phyloP scores from a whole-genome alignment of 2,888 invertebrate genomes.

The Erebia epiphron region DNA sequence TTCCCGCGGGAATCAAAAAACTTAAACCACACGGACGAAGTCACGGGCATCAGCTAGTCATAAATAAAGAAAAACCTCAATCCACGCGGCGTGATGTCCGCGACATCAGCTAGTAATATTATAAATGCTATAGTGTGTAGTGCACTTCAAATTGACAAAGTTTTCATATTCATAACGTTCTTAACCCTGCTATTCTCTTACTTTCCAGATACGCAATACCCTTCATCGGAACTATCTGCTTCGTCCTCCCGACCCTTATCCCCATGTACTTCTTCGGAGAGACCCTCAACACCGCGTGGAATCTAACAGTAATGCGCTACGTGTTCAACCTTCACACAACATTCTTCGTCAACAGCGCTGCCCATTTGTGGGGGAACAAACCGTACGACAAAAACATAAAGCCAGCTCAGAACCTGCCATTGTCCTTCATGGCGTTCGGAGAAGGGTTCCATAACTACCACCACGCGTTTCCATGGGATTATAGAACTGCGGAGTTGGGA shows the following conservation, averaged over 20 bases:
- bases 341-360: slow-evolving; percentile 86
- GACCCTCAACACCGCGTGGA: slow-evolving; percentile 59
- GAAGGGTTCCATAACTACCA: slow-evolving; percentile 59
- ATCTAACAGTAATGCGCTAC: slow-evolving; percentile 75
- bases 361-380: slow-evolving; percentile 77
- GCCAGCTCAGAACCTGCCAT: slow-evolving; percentile 47
- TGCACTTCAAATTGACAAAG: too few species aligned
- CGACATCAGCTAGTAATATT: too few species aligned
- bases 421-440: slow-evolving; percentile 50
- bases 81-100: too few species aligned
- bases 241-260: slow-evolving; percentile 51
- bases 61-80: too few species aligned
- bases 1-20: too few species aligned
- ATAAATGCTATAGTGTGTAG: too few species aligned
- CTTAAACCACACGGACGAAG: too few species aligned
- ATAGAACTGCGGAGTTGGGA: slow-evolving; percentile 55
- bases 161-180: background rate
- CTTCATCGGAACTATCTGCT: slow-evolving; percentile 84
- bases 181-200: background rate
- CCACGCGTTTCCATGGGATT: slow-evolving; percentile 60
- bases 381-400: slow-evolving; percentile 67
- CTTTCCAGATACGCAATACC: slow-evolving; percentile 81
- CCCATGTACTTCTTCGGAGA: slow-evolving; percentile 85
- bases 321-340: slow-evolving; percentile 76
- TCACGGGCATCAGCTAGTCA: too few species aligned